Evolutionary conservation across 2,113 vertebrate genomes (phyloP).

Genomic region (Nipponia nippon): DNA sequence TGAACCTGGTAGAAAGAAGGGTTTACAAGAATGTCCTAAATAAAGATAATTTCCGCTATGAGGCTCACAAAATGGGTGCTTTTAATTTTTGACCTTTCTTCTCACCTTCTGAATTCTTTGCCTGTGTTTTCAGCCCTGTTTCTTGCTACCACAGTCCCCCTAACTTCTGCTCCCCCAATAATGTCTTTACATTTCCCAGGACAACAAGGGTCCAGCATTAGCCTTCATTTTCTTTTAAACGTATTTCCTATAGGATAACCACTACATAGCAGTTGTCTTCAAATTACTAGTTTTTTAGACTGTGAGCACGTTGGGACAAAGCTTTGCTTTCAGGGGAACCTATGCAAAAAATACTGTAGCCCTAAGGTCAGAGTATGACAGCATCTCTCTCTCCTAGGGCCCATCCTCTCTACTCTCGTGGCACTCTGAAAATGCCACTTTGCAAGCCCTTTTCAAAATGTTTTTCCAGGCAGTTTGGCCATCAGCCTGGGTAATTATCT

Average conservation of each 20-base stretch:
- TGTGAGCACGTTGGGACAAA: background rate
- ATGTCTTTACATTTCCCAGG: background rate
- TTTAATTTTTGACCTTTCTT: background rate
- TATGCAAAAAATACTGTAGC: background rate
- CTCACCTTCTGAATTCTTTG: background rate
- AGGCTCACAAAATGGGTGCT: background rate
- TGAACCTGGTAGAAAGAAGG: background rate
- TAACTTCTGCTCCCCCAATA: background rate
- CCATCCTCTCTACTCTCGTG: fast-evolving
- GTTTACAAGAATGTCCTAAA: background rate
- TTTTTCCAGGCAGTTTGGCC: background rate
- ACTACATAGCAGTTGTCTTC: background rate
- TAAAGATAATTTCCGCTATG: background rate
- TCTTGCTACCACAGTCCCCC: background rate
- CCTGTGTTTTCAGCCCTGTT: background rate
- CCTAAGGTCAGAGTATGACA: background rate
- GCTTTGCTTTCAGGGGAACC: background rate
- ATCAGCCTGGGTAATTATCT: background rate
- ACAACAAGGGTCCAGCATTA: background rate
- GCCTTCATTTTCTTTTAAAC: background rate
- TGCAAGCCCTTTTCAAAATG: background rate
- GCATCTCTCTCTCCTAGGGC: background rate
- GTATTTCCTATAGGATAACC: background rate
- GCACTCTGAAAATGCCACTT: background rate
- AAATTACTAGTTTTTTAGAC: background rate